phyloP scores from a whole-genome alignment of 2,797 vertebrate species.

The Xenops minutus region DNA sequence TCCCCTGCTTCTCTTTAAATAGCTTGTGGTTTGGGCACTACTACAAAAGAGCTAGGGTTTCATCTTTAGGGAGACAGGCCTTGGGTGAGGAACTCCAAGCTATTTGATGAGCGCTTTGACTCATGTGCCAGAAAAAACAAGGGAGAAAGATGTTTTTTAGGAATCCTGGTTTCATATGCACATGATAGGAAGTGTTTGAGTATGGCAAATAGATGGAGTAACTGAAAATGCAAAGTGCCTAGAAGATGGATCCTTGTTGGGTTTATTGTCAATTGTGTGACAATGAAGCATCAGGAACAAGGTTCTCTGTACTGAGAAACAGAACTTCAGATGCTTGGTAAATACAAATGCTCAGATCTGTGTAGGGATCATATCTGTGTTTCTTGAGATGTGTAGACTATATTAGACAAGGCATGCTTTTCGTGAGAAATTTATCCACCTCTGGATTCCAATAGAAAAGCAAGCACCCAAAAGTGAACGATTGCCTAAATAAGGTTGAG shows the following conservation, averaged over 20 bases:
- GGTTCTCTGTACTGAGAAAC: neutral
- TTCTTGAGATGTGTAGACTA: neutral
- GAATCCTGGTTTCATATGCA: neutral
- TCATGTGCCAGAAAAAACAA: neutral
- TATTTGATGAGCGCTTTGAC: neutral
- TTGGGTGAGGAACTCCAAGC: neutral
- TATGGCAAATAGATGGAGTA: neutral
- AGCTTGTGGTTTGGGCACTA: neutral
- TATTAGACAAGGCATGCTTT: neutral
- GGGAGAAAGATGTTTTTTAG: neutral
- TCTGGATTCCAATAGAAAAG: neutral
- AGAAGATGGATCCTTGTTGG: neutral
- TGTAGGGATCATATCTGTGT: neutral
- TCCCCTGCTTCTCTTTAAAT: neutral
- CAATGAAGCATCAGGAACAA: neutral
- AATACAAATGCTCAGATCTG: neutral
- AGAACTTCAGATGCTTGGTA: neutral
- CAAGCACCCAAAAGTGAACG: neutral
- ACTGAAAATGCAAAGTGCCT: neutral
- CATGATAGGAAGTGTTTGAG: neutral
- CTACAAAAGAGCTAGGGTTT: neutral
- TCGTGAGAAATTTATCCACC: neutral
- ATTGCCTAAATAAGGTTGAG: neutral
- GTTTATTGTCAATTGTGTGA: neutral
- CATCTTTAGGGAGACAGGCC: neutral